These are phyloP conservation scores for Pelagia noctiluca DNA, from an alignment of 30 jellyfish, hydroid and myxozoan genomes.

Conservation along the genomic window DNA sequence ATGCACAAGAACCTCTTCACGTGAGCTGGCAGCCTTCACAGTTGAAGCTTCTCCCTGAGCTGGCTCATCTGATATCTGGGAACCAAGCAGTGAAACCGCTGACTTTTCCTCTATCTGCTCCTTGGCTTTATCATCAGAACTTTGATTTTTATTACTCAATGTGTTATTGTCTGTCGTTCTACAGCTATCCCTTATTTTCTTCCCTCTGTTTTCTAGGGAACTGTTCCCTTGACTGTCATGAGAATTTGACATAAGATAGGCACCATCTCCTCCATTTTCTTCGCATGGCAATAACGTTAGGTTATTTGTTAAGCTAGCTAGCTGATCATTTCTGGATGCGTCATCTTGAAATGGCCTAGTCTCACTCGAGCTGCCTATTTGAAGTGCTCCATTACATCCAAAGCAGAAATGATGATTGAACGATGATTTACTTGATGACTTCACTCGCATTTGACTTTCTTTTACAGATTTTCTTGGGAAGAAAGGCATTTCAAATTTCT, in stretches of 20 bases:
- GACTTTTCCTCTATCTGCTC: too few species aligned
- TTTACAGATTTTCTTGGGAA: conserved; percentile 69
- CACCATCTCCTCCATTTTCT: neutral
- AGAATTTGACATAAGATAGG: neutral
- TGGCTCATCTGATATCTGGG: too few species aligned
- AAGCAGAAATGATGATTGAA: conserved; percentile 54
- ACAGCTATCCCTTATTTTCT: too few species aligned
- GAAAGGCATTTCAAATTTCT: conserved; percentile 70
- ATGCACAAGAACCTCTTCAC: too few species aligned
- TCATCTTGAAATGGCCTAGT: neutral
- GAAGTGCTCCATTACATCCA: conserved; percentile 26
- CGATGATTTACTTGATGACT: conserved; percentile 34
- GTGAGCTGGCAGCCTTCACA: too few species aligned
- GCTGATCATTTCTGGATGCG: neutral
- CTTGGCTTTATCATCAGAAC: conserved; percentile 37
- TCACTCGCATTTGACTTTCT: conserved; percentile 39
- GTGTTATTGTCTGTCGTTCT: neutral
- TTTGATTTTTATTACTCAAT: conserved; percentile 41
- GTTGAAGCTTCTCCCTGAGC: too few species aligned
- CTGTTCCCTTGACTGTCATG: neutral
- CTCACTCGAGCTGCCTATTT: neutral
- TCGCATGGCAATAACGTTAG: neutral
- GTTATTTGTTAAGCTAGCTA: too few species aligned
- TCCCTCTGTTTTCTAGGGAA: too few species aligned
- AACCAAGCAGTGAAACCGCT: too few species aligned